Base-by-base conservation (phyloP, 2,888 invertebrate species). In the Punctoribates punctum region DNA sequence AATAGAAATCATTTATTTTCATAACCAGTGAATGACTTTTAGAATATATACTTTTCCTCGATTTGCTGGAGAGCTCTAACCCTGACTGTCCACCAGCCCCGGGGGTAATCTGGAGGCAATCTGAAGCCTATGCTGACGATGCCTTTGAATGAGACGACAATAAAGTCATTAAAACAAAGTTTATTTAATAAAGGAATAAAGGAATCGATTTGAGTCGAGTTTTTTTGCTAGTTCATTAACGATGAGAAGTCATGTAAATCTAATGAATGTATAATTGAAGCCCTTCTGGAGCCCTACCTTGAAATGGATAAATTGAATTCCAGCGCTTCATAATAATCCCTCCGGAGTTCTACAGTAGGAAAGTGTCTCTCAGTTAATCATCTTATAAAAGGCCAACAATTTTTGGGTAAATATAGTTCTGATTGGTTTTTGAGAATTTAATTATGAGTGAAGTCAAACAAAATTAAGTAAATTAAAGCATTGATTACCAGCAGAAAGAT, bases 1-100 rank as follows among this genome's bases (percentile, higher is more conserved):
- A 11, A 11, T n/a, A 13, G 17, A 29, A 11, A 29, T 17, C 20
- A 34, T 2, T 23, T 62, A 25, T 62, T 62, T 29, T 27, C 27
- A 62, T 34, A 34, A 34, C 34, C 34, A 34, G 8, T 34, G 34
- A 62, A 62, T 29, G 62, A 23, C 25, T 62, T 15, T 38, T 34
- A 34, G 8, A 65, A 17, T 1, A 65, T 2, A 3, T 46, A 48
- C 54, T 78, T 78, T 73, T 80, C 79, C 62, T 81, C 80, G 4
- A 75, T 75, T 34, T 80, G 80, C 3, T 77, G 77, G 82, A 93
- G 91, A 0, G 95, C 96, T 79, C 91, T 88, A 0, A 96, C 91
- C 78, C 91, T 88, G 79, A 97, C 90, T 70, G 88, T 89, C 96
- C 96, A 97, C 83, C 92, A 91, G 4, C 96, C 97, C 83, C 90